Percentiles rank a stretch among this genome's conserved stretches.
These are phyloP conservation scores for Sarcophaga carnaria DNA, from an alignment of 2,888 invertebrate genomes.

Conservation along the genomic window DNA sequence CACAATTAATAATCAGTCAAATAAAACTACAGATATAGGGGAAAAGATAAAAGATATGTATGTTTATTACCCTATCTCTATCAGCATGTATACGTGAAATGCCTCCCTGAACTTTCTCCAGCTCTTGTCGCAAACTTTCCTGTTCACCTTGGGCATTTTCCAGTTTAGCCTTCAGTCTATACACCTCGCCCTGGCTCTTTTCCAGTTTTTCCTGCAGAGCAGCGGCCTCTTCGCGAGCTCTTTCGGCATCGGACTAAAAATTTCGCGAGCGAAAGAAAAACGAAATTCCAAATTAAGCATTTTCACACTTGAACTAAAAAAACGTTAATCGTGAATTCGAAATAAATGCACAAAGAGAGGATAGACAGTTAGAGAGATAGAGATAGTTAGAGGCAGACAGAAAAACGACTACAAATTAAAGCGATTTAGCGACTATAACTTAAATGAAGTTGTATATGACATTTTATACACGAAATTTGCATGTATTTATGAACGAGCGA, in stretches of 20 bases:
- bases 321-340: slow-evolving; percentile 36
- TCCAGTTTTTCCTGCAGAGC: slow-evolving; percentile 95
- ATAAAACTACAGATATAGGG: slow-evolving; percentile 2
- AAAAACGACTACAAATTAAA: slow-evolving; percentile 67
- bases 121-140: slow-evolving; percentile 95
- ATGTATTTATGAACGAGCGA: not conserved
- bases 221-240: slow-evolving; percentile 91
- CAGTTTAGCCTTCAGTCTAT: slow-evolving; percentile 94
- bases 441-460: slow-evolving; percentile 47
- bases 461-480: slow-evolving; percentile 36
- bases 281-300: slow-evolving; percentile 37
- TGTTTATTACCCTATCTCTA: slow-evolving; percentile 86
- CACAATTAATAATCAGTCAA: not conserved
- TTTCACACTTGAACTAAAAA: slow-evolving; percentile 30
- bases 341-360: slow-evolving; percentile 64
- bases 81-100: slow-evolving; percentile 93
- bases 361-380: slow-evolving; percentile 42
- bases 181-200: slow-evolving; percentile 97
- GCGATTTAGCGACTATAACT: slow-evolving; percentile 60
- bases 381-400: slow-evolving; percentile 18
- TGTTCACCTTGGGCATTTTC: slow-evolving; percentile 98
- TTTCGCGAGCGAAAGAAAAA: slow-evolving; percentile 43
- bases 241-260: slow-evolving; percentile 88
- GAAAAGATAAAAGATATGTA: slow-evolving; percentile 29
- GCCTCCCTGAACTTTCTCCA: slow-evolving; percentile 92